Base-by-base conservation (phyloP, 1,140 invertebrate genomes). In the Metaphire vulgaris region DNA sequence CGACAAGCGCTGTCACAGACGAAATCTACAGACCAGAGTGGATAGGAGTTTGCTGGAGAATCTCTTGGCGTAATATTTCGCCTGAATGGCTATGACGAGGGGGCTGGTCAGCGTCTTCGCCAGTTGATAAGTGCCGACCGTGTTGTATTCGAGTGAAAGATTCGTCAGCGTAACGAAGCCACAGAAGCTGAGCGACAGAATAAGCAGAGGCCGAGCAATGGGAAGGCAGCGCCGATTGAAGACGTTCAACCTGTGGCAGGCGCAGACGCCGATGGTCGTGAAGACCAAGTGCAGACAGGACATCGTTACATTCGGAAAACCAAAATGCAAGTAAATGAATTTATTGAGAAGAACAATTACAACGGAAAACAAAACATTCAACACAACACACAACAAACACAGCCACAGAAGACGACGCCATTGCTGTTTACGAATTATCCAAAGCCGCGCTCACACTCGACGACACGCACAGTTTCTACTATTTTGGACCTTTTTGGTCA, bases 161-260 rank as follows among this genome's bases (percentile, higher is more conserved):
- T 90, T 90, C 12, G 89, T 90, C 71, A 90, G 84, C 6, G 90
- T 89, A 31, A 90, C 89, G 82, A 90, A 90, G 33, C 89, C 89
- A 82, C 89, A 90, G 80, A 90, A 90, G 21, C 88, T 85, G 69
- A 88, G 76, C 0, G 89, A 87, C 21, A 90, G 85, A 0, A 87
- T 84, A 1, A 89, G 31, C 85, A 90, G 87, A 28, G 88, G 85
- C 41, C 82, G 76, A n/a, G n/a, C n/a, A 1, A 90, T 79, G 1
- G 88, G 87, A 12, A 90, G 82, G 75, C 82, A 82, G 82, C 89
- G 90, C 15, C 88, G 84, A 76, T 87, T 86, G 80, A 90, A 90
- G 1, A 90, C 78, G 74, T 88, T 86, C 0, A 88, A 77, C 68
- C 82, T 84, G 78, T 88, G 84, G 78, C 89, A 90, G 66, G 89